phyloP scores from a whole-genome alignment of 2,113 vertebrate species.

The Verasper variegatus region DNA sequence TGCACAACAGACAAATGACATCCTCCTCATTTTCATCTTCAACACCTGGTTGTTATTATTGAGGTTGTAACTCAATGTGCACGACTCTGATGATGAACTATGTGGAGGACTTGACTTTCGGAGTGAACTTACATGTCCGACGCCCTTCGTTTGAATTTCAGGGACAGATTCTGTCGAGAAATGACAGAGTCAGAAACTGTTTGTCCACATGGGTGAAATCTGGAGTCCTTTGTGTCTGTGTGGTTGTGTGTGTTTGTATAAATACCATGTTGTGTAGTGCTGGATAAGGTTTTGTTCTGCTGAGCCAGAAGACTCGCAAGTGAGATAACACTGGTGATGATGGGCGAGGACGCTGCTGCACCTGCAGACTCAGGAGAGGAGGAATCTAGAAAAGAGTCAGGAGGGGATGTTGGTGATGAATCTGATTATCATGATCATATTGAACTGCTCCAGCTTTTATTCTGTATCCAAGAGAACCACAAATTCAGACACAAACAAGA shows the following conservation, averaged over 20 bases:
- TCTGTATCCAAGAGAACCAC: too few relatives aligned
- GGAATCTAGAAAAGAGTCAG: constrained; percentile 6
- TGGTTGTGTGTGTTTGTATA: too few relatives aligned
- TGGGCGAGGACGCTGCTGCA: constrained; percentile 83
- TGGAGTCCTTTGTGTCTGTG: too few relatives aligned
- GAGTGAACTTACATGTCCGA: constrained; percentile 88
- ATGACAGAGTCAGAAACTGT: not conserved
- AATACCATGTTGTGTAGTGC: too few relatives aligned
- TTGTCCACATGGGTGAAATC: not conserved
- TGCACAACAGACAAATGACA: constrained; percentile 45
- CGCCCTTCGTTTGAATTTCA: constrained; percentile 87
- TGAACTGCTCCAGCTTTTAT: too few relatives aligned
- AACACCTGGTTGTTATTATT: not conserved
- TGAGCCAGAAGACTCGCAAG: too few relatives aligned
- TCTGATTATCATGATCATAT: too few relatives aligned
- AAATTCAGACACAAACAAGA: too few relatives aligned
- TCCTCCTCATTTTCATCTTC: not conserved
- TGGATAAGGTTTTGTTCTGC: too few relatives aligned
- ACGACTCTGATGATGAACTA: too few relatives aligned
- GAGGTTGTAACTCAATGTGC: not conserved
- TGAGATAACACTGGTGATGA: constrained; percentile 89
- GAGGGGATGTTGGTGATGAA: not conserved
- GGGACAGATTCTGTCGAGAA: constrained; percentile 82
- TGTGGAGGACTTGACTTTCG: not conserved
- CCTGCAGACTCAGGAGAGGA: constrained; percentile 5